Evolutionary conservation across 2,888 invertebrate species (phyloP).

Genomic region (Micropterix aruncella): DNA sequence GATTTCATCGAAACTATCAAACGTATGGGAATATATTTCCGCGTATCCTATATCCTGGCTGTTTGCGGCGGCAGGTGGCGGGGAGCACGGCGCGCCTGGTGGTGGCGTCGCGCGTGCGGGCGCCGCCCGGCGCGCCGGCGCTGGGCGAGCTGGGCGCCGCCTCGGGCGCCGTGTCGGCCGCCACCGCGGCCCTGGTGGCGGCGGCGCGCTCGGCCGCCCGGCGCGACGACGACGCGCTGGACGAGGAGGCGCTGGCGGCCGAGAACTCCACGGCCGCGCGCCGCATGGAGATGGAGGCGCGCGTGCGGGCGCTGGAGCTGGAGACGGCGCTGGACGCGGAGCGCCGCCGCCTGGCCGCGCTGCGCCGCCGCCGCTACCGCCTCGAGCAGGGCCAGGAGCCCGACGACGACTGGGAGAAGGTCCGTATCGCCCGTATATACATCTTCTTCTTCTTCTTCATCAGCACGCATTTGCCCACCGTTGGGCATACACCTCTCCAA

Average conservation of each 20-base stretch:
- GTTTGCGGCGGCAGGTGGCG: too few relatives aligned
- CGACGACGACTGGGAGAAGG: not conserved
- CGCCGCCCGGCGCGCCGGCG: slow-evolving; percentile 68
- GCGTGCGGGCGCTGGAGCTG: slow-evolving; percentile 85
- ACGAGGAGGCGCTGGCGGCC: slow-evolving; percentile 80
- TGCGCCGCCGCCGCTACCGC: slow-evolving; percentile 87
- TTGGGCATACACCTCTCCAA: too few relatives aligned
- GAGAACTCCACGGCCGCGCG: slow-evolving; percentile 90
- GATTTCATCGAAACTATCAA: too few relatives aligned
- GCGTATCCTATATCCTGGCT: too few relatives aligned
- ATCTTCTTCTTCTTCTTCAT: too few relatives aligned
- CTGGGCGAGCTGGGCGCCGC: slow-evolving; percentile 72
- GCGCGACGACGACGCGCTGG: slow-evolving; percentile 39
- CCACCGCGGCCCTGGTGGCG: slow-evolving; percentile 87
- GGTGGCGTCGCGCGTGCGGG: slow-evolving; percentile 92
- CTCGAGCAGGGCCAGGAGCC: slow-evolving; percentile 54
- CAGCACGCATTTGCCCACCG: too few relatives aligned
- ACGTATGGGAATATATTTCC: too few relatives aligned
- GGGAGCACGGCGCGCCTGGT: slow-evolving; percentile 95
- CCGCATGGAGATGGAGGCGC: slow-evolving; percentile 93
- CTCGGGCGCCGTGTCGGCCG: slow-evolving; percentile 77
- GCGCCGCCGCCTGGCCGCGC: slow-evolving; percentile 67
- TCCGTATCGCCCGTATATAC: too few relatives aligned
- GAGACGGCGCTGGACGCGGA: slow-evolving; percentile 86
- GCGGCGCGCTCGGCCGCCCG: slow-evolving; percentile 83